These are phyloP conservation scores for Brassicogethes aeneus DNA, from an alignment of 2,888 invertebrate genomes.

Conservation along the genomic window DNA sequence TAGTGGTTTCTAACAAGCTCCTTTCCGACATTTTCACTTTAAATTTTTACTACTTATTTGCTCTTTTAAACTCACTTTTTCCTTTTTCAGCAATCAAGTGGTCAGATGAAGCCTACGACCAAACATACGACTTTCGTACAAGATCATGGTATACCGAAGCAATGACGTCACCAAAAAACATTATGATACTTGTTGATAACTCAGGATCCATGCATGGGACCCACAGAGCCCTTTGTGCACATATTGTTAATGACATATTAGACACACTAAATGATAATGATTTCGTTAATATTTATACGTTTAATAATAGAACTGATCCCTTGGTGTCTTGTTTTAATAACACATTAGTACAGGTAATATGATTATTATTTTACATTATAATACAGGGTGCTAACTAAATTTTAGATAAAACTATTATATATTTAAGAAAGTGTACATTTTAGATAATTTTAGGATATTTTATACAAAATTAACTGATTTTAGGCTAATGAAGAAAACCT, in stretches of 20 bases:
- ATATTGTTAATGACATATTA: slow-evolving; percentile 77
- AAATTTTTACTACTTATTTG: no score
- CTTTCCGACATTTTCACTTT: no score
- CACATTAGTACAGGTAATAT: slow-evolving; percentile 56
- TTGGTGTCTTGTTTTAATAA: slow-evolving; percentile 85
- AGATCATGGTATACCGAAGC: slow-evolving; percentile 97
- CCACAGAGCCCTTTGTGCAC: slow-evolving; percentile 76
- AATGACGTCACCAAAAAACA: slow-evolving; percentile 94
- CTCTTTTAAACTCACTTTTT: no score
- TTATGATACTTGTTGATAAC: slow-evolving; percentile 58
- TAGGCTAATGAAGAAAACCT: slow-evolving; percentile 40
- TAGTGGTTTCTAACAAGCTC: no score
- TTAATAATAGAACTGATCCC: slow-evolving; percentile 69
- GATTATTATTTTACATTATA: no score
- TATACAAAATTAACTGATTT: slow-evolving; percentile 9
- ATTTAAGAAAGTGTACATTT: neutral
- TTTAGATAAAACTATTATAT: neutral
- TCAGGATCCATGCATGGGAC: slow-evolving; percentile 58
- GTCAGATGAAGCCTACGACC: slow-evolving; percentile 40
- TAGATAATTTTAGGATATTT: neutral
- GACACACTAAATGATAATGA: slow-evolving; percentile 97
- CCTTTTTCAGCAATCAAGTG: slow-evolving; percentile 60
- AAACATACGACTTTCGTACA: slow-evolving; percentile 90
- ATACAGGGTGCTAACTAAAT: no score
- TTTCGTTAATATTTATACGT: slow-evolving; percentile 92